These are phyloP conservation scores for Vanessa atalanta DNA, from an alignment of 1,140 invertebrate species.

Conservation along the genomic window DNA sequence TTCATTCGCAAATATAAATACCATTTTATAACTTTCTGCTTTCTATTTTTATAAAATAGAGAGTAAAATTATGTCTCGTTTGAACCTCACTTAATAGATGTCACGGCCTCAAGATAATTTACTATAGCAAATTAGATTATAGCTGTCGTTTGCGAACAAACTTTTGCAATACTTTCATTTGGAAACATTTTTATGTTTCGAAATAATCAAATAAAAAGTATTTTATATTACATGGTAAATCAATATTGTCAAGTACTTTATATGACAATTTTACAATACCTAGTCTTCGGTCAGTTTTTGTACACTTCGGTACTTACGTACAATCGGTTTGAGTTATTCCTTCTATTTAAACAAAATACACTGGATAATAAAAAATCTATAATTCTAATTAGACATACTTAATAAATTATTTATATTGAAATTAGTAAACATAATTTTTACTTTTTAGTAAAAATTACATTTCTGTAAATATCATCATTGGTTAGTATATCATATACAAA, in stretches of 20 bases:
- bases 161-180: slow-evolving; percentile 5
- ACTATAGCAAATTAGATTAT: slow-evolving; percentile 45
- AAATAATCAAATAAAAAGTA: not conserved
- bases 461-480: too few species aligned
- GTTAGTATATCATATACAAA: too few species aligned
- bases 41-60: slow-evolving; percentile 45
- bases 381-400: too few species aligned
- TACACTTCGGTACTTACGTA: too few species aligned
- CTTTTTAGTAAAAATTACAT: too few species aligned
- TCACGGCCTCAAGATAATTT: slow-evolving; percentile 57
- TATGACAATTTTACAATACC: not conserved
- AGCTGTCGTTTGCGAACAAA: slow-evolving; percentile 15
- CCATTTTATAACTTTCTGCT: slow-evolving; percentile 50
- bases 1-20: slow-evolving; percentile 40
- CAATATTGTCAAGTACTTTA: not conserved
- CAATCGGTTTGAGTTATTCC: too few species aligned
- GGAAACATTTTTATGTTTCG: not conserved
- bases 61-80: slow-evolving; percentile 60
- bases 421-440: too few species aligned
- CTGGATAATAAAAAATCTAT: too few species aligned
- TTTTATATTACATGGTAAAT: not conserved
- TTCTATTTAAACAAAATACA: too few species aligned
- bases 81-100: slow-evolving; percentile 51
- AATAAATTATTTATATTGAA: too few species aligned
- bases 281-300: too few species aligned